A percentile compares a stretch with the other conserved stretches of the same genome.
Conservation (phyloP, 2,888 invertebrate species). For the Synanthedon vespiformis region DNA sequence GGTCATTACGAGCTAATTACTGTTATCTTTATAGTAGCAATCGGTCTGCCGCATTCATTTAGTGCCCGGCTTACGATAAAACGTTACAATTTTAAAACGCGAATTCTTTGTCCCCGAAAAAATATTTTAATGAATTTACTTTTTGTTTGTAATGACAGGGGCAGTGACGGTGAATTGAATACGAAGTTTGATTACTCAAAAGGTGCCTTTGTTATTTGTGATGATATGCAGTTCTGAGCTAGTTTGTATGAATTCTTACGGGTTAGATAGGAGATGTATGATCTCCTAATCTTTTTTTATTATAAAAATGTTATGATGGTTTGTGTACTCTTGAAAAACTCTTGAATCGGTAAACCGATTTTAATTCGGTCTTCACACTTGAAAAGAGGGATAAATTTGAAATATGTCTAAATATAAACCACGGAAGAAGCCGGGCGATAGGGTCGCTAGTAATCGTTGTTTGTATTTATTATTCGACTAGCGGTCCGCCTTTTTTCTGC, state of each 20-base stretch:
- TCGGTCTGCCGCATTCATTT: constrained; percentile 52
- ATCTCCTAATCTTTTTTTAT: not conserved
- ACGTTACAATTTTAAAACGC: constrained; percentile 42
- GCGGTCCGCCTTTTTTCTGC: no score
- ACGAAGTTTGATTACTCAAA: constrained; percentile 28
- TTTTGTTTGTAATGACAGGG: constrained; percentile 48
- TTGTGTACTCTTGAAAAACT: no score
- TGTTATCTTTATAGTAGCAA: constrained; percentile 67
- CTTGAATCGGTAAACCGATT: no score
- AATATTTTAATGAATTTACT: constrained; percentile 25
- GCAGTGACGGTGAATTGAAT: constrained; percentile 33
- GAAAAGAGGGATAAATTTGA: no score
- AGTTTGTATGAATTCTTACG: constrained; percentile 22
- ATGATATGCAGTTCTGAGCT: constrained; percentile 53
- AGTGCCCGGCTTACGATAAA: constrained; percentile 38
- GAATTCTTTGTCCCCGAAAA: constrained; percentile 34
- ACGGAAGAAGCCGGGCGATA: no score
- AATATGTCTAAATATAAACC: no score
- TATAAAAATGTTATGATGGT: no score
- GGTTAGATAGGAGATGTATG: not conserved
- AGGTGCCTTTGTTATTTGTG: constrained; percentile 58
- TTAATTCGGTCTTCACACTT: no score
- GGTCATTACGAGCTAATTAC: constrained; percentile 65
- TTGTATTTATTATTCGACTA: no score
- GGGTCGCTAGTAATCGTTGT: no score